Conservation (phyloP, 2,888 invertebrate genomes). For the Salticus scenicus region DNA sequence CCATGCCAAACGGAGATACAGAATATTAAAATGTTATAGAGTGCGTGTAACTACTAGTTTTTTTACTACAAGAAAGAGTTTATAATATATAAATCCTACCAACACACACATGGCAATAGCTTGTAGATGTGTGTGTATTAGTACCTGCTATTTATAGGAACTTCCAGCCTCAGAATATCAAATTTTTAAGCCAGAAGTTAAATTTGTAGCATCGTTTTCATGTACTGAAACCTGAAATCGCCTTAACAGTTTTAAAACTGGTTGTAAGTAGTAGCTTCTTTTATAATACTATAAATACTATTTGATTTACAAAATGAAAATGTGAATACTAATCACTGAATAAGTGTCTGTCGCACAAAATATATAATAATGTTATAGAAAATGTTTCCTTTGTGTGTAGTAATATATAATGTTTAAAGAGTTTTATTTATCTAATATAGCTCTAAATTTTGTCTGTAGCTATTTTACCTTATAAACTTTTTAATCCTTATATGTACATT, state of each 20-base stretch:
- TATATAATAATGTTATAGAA: not conserved
- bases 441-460: not conserved
- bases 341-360: slow-evolving; percentile 24
- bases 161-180: slow-evolving; percentile 33
- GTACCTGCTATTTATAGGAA: slow-evolving; percentile 52
- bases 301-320: slow-evolving; percentile 20
- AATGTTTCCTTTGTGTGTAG: not conserved
- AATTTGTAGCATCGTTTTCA: slow-evolving; percentile 48
- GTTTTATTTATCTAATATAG: not conserved
- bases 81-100: slow-evolving; percentile 52
- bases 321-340: not conserved
- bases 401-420: not conserved
- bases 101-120: slow-evolving; percentile 47
- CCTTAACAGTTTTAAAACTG: slow-evolving; percentile 44
- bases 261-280: slow-evolving; percentile 27
- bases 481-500: not conserved
- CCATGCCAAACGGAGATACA: slow-evolving; percentile 43
- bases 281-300: slow-evolving; percentile 10
- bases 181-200: slow-evolving; percentile 43
- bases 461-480: not conserved
- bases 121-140: slow-evolving; percentile 32
- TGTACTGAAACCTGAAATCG: slow-evolving; percentile 37
- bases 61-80: slow-evolving; percentile 55
- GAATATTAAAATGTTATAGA: slow-evolving; percentile 53
- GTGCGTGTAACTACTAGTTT: slow-evolving; percentile 34